Evolutionary conservation across 92 coral and sea anemone species (phyloP).

Genomic region (Paragorgia papillata): DNA sequence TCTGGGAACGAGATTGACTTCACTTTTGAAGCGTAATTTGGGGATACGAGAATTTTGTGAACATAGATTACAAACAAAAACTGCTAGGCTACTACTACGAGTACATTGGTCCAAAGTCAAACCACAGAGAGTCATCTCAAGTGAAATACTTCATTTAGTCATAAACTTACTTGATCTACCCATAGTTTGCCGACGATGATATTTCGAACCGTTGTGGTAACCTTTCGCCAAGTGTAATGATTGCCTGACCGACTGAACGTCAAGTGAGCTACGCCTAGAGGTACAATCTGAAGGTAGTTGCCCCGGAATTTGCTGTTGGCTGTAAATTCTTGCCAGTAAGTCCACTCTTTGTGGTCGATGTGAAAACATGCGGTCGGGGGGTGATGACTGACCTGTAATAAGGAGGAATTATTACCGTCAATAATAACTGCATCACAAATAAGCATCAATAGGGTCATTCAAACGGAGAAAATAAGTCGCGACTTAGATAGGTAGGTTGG

Average conservation of each 20-base stretch:
- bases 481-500: no score
- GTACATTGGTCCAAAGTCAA: no score
- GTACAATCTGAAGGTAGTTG: constrained; percentile 92
- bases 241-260: constrained; percentile 88
- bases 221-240: constrained; percentile 99
- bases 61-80: no score
- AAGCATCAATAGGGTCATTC: no score
- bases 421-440: no score
- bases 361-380: constrained; percentile 97
- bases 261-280: constrained; percentile 91
- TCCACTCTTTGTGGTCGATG: constrained; percentile 98
- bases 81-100: no score
- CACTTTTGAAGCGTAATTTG: no score
- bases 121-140: no score
- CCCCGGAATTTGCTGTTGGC: constrained; percentile 98
- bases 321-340: constrained; percentile 99
- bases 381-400: constrained; percentile 87
- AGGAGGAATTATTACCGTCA: background rate
- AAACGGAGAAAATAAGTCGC: no score
- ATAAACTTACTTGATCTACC: constrained; percentile 87
- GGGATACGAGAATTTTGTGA: no score
- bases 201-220: constrained; percentile 94
- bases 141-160: no score
- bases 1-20: no score
- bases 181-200: constrained; percentile 98